Conservation (phyloP, 2,888 invertebrate species). For the Onchidella celtica region DNA sequence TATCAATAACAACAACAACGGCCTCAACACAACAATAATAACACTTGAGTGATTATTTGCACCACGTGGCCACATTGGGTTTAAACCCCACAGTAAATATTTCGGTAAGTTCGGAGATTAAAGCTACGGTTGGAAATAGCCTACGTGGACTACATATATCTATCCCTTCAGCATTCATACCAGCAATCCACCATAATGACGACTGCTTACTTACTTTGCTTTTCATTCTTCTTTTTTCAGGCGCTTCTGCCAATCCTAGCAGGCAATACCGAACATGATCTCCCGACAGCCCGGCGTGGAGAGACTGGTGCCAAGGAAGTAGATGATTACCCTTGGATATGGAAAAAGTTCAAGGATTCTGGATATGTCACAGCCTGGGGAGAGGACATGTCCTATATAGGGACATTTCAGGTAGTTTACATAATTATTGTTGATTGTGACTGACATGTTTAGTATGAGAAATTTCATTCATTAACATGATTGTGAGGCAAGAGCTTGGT, state of each 20-base stretch:
- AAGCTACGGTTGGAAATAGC: too few relatives aligned
- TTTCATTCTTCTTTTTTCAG: neutral
- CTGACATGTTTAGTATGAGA: neutral
- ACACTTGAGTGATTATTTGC: too few relatives aligned
- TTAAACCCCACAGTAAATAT: too few relatives aligned
- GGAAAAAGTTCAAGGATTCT: conserved; percentile 86
- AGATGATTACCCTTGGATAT: conserved; percentile 91
- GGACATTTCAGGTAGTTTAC: conserved; percentile 90
- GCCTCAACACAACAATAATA: neutral
- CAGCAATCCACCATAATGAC: too few relatives aligned
- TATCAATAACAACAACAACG: neutral
- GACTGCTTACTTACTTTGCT: too few relatives aligned
- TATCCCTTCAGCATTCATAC: too few relatives aligned
- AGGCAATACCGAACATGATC: conserved; percentile 88
- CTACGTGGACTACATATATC: too few relatives aligned
- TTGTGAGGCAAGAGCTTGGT: neutral
- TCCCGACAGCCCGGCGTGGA: conserved; percentile 90
- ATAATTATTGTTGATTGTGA: neutral
- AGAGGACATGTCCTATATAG: conserved; percentile 91
- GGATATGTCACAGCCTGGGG: conserved; percentile 87
- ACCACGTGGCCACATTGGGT: too few relatives aligned
- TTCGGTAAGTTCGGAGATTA: too few relatives aligned
- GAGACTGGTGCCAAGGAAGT: conserved; percentile 85
- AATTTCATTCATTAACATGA: neutral
- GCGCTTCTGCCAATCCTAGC: conserved; percentile 93